Base-by-base conservation (phyloP, 2,797 vertebrate species). In the Poecile montanus region DNA sequence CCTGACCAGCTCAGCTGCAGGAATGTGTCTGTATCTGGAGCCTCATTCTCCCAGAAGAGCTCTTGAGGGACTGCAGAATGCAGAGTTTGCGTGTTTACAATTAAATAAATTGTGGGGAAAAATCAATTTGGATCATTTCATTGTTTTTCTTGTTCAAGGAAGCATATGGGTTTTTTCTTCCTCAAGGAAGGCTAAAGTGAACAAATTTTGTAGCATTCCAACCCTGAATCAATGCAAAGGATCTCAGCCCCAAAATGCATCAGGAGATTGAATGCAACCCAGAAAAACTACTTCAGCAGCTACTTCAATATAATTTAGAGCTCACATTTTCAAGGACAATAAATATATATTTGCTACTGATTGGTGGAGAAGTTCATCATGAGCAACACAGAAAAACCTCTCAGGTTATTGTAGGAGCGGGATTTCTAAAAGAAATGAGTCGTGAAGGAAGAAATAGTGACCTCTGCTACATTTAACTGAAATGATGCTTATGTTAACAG, bases 11-110 rank as follows among this genome's bases (percentile, higher is more conserved):
- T 81, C 61, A 87, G 30, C 25, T 82, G n/a, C 68, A 85, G 67
- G 17, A 78, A 38, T 7, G 1, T 16, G 1, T 29, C 40, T 0
- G 0, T 20, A 5, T 73, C 67, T 78, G 62, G 36, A 72, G 63
- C 51, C 17, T 38, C 42, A 20, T 11, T 21, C 21, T 58, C 32
- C 32, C 38, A 58, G n/a, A 16, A 65, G 17, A 7, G 16, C 17
- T 70, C 58, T 67, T 71, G 54, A 54, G 60, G 22, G 62, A 57
- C 36, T 19, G n/a, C 5, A 26, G 40, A 94, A 75, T 54, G 53
- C 56, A 74, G 34, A 80, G 47, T 36, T 67, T 36, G 36, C 22
- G 30, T 10, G 20, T 16, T 80, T 67, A 57, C 56, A 79, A 72
- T 65, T 82, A 89, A 93, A 79, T 73, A 61, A 79, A 60, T 23